phyloP scores from a whole-genome alignment of 2,888 invertebrate genomes.

The Pediacus dermestoides region DNA sequence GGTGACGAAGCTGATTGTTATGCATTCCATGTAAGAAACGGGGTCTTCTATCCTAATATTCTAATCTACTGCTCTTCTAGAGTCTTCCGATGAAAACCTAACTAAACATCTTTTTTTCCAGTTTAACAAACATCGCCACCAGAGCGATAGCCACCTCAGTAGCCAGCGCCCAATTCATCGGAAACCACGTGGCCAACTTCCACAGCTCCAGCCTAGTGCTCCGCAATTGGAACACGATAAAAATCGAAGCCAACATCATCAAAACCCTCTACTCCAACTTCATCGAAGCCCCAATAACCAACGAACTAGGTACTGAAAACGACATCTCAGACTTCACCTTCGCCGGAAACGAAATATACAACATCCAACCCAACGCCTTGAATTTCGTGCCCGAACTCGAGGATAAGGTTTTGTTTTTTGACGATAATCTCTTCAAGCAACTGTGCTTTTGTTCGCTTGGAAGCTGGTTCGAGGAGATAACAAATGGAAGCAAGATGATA shows the following conservation, averaged over 20 bases:
- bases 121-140: constrained; percentile 58
- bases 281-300: constrained; percentile 42
- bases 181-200: constrained; percentile 61
- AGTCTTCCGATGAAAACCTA: constrained; percentile 7
- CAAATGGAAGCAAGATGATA: constrained; percentile 48
- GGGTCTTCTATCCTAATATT: neutral
- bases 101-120: constrained; percentile 54
- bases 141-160: constrained; percentile 65
- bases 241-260: constrained; percentile 64
- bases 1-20: constrained; percentile 61
- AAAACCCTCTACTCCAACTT: constrained; percentile 51
- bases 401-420: constrained; percentile 50
- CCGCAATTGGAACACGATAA: constrained; percentile 63
- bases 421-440: constrained; percentile 61
- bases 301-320: constrained; percentile 9
- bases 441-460: constrained; percentile 63
- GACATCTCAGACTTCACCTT: constrained; percentile 51
- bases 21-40: constrained; percentile 58
- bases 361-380: constrained; percentile 55
- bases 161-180: constrained; percentile 57
- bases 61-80: neutral
- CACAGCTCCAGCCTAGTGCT: constrained; percentile 59
- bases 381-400: constrained; percentile 57
- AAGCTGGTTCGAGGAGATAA: constrained; percentile 56
- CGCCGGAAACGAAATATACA: constrained; percentile 56